Evolutionary conservation across 1,140 invertebrate species (phyloP).

Genomic region (Lepidotrigona ventralis): DNA sequence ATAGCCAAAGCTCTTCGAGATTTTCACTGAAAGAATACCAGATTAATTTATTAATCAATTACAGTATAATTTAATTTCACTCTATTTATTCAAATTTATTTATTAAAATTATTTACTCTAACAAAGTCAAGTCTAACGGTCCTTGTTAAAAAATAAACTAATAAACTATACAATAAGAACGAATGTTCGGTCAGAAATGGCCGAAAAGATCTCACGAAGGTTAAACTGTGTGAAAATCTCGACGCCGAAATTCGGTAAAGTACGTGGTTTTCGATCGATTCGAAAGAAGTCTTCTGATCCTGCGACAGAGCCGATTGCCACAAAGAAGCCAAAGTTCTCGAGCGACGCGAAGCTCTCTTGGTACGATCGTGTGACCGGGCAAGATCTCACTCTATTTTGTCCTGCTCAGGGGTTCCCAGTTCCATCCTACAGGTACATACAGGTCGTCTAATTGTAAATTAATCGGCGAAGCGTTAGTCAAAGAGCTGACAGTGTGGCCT

Average conservation of each 20-base stretch:
- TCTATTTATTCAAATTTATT: too few relatives aligned
- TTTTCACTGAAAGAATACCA: too few relatives aligned
- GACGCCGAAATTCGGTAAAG: neutral
- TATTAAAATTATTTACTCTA: too few relatives aligned
- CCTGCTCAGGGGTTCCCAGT: constrained; percentile 87
- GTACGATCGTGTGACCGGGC: constrained; percentile 69
- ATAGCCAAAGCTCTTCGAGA: too few relatives aligned
- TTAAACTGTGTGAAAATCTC: too few relatives aligned
- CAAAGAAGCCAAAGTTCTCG: constrained; percentile 82
- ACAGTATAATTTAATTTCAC: too few relatives aligned
- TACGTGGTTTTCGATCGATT: neutral
- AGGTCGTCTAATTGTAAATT: neutral
- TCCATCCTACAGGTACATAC: constrained; percentile 80
- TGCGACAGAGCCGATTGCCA: constrained; percentile 83
- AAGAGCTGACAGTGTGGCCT: constrained; percentile 44
- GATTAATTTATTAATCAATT: too few relatives aligned
- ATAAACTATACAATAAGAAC: too few relatives aligned
- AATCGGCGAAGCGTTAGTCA: neutral
- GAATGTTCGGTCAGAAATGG: too few relatives aligned
- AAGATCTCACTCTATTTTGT: constrained; percentile 77
- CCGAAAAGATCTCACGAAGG: too few relatives aligned
- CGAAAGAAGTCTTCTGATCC: constrained; percentile 23
- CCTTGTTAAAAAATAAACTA: too few relatives aligned
- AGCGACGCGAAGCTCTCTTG: constrained; percentile 78
- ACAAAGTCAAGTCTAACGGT: too few relatives aligned